These are phyloP conservation scores for Ceriagrion tenellum DNA, from an alignment of 2,888 invertebrate genomes.

Conservation along the genomic window DNA sequence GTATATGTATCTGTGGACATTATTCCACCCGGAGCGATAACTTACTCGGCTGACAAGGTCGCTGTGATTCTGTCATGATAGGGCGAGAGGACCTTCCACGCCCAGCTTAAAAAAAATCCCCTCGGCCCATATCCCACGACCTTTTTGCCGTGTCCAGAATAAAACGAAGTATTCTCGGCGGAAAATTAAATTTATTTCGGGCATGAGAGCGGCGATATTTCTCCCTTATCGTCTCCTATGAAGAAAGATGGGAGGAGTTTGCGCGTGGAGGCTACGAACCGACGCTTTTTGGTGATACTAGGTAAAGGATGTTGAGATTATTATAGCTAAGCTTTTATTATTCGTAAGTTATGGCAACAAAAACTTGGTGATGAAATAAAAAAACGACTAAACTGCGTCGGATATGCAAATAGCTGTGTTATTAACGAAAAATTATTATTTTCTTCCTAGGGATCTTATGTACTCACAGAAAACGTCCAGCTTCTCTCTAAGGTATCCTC, in stretches of 20 bases:
- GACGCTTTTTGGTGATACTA: neutral
- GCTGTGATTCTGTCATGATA: slow-evolving; percentile 53
- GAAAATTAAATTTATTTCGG: slow-evolving; percentile 53
- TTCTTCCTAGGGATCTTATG: neutral
- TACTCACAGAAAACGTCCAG: neutral
- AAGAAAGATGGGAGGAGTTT: neutral
- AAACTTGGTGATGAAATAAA: too few species aligned
- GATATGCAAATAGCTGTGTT: neutral
- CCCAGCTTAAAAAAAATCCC: slow-evolving; percentile 44
- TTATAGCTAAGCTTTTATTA: too few species aligned
- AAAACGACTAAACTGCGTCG: too few species aligned
- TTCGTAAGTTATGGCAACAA: too few species aligned
- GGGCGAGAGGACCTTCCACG: slow-evolving; percentile 53
- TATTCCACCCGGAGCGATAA: slow-evolving; percentile 54
- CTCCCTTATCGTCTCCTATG: neutral
- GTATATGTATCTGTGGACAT: slow-evolving; percentile 46
- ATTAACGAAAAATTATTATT: neutral
- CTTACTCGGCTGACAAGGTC: slow-evolving; percentile 56
- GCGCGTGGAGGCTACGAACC: neutral
- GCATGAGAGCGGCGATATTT: neutral
- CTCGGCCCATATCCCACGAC: slow-evolving; percentile 49
- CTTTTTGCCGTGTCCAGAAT: slow-evolving; percentile 56
- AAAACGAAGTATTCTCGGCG: slow-evolving; percentile 34
- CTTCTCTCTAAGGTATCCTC: neutral
- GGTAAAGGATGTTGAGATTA: too few species aligned